Evolutionary conservation across 1,140 invertebrate species (phyloP).

Genomic region (Drosophila elegans): DNA sequence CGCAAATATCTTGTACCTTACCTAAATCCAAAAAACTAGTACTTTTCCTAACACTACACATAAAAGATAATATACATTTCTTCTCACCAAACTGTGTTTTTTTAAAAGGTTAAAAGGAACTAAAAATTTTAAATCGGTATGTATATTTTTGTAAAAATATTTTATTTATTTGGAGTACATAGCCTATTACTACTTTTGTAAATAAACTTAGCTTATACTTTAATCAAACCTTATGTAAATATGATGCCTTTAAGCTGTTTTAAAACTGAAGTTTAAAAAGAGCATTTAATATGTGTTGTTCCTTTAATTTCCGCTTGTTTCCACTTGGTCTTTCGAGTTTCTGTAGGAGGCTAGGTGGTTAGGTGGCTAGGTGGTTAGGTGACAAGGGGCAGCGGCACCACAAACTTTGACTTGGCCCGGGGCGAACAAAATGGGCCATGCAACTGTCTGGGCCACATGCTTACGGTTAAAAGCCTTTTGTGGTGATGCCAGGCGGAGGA

Average conservation of each 20-base stretch:
- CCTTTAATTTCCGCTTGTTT: neutral
- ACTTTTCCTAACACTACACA: no score
- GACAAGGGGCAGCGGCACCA: constrained; percentile 9
- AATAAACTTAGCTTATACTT: no score
- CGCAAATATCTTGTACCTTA: no score
- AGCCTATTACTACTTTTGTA: no score
- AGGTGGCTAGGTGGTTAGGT: constrained; percentile 3
- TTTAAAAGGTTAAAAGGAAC: no score
- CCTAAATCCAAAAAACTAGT: no score
- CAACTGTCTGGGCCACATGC: constrained; percentile 67
- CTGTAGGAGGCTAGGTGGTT: constrained; percentile 2
- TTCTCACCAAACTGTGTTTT: no score
- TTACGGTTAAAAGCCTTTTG: constrained; percentile 74
- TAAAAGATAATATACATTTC: no score
- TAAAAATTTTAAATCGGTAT: no score
- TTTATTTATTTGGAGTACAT: no score
- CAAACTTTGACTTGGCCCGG: constrained; percentile 58
- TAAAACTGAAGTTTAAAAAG: neutral
- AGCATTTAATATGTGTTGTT: constrained; percentile 13
- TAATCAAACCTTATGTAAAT: no score
- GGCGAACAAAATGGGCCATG: constrained; percentile 77
- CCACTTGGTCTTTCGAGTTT: constrained; percentile 12
- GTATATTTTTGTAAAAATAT: no score
- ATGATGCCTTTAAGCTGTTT: neutral
- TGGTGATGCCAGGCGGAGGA: constrained; percentile 20